phyloP scores from a whole-genome alignment of 2,113 vertebrate species.

The Clinocottus analis region DNA sequence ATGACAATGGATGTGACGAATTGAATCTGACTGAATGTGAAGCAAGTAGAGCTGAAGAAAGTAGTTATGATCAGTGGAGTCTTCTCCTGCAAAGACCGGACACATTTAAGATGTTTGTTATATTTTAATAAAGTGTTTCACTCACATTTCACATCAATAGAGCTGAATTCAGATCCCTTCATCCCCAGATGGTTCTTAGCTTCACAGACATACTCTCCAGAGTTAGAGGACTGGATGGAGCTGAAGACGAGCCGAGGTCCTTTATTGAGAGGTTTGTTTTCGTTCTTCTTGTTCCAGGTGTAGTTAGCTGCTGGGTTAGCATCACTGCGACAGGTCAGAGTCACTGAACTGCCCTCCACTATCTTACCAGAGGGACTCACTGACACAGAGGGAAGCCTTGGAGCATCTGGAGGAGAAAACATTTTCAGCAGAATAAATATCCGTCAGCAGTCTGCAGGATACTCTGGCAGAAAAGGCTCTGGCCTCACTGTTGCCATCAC shows the following conservation, averaged over 20 bases:
- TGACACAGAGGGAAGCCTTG: slow-evolving; percentile 1
- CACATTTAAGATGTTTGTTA: not conserved
- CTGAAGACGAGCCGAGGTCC: no score
- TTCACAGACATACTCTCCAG: not conserved
- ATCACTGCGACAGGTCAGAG: slow-evolving; percentile 38
- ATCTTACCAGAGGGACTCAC: slow-evolving; percentile 1
- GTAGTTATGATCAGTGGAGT: not conserved
- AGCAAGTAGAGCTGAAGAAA: not conserved
- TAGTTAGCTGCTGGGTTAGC: slow-evolving; percentile 23
- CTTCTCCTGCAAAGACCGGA: not conserved
- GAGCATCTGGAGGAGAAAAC: not conserved
- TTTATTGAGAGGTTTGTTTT: not conserved
- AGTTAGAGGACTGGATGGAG: no score
- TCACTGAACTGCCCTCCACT: slow-evolving; percentile 35
- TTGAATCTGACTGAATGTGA: not conserved
- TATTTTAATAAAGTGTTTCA: not conserved
- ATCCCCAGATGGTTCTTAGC: not conserved
- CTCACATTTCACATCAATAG: no score
- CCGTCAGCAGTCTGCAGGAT: not conserved
- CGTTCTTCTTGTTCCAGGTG: slow-evolving; percentile 28
- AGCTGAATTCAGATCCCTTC: no score
- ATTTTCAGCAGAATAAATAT: not conserved
- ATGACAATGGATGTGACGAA: no score
- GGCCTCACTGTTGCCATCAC: no score
- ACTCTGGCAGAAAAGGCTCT: no score